A percentile compares a stretch with the other conserved stretches of the same genome.
Evolutionary conservation across 2,113 vertebrate genomes (phyloP).

Genomic region (Semnornis frantzii): DNA sequence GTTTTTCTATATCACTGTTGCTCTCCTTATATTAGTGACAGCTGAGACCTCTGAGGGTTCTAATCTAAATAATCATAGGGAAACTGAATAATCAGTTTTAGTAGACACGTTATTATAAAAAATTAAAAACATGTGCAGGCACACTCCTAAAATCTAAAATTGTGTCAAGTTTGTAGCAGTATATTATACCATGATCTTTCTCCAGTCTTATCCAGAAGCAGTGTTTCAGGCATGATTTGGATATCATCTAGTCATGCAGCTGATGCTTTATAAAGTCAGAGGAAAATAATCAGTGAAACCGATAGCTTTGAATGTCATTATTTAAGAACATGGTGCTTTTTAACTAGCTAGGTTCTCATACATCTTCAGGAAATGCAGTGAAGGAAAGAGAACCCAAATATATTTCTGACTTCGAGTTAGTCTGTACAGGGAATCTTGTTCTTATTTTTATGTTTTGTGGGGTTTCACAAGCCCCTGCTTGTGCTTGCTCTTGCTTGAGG

Average conservation of each 20-base stretch:
- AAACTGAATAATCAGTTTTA: background rate
- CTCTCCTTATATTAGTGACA: background rate
- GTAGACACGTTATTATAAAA: background rate
- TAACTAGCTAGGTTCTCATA: background rate
- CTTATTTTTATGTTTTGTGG: background rate
- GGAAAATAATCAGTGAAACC: background rate
- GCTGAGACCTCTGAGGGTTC: background rate
- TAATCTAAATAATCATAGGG: background rate
- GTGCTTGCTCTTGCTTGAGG: background rate
- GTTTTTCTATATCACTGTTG: background rate
- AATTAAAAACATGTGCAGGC: background rate
- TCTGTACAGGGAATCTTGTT: background rate
- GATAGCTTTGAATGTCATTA: background rate
- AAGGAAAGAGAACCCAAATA: background rate
- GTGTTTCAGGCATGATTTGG: background rate
- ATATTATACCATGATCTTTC: background rate
- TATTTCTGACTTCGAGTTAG: background rate
- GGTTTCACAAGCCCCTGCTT: background rate
- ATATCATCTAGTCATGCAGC: background rate
- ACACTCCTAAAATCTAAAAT: background rate
- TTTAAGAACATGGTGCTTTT: background rate
- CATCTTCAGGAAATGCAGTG: background rate
- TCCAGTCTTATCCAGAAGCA: background rate
- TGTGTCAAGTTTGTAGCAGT: background rate
- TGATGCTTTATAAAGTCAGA: background rate